These are phyloP conservation scores for Uria lomvia DNA, from an alignment of 2,113 vertebrate species.

Conservation along the genomic window DNA sequence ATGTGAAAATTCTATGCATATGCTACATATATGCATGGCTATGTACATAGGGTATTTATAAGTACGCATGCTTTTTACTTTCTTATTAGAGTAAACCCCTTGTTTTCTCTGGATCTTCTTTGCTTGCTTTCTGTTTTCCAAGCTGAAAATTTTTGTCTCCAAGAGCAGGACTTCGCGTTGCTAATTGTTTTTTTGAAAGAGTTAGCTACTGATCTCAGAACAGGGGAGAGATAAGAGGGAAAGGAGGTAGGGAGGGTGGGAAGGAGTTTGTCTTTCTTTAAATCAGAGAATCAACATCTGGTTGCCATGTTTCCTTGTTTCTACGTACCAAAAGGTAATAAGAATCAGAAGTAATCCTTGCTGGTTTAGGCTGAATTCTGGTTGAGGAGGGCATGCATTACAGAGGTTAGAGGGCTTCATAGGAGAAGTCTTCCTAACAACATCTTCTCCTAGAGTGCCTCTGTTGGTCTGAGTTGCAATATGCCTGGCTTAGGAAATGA, in stretches of 20 bases:
- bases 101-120: not conserved
- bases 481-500: not conserved
- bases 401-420: not conserved
- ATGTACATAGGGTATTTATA: not conserved
- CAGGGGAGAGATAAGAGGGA: not conserved
- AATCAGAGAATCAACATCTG: not conserved
- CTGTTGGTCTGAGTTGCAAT: not conserved
- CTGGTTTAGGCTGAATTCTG: not conserved
- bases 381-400: accelerated
- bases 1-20: not conserved
- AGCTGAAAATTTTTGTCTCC: not conserved
- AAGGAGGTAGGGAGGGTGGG: not conserved
- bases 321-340: not conserved
- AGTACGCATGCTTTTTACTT: not conserved
- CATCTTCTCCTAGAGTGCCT: not conserved
- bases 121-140: not conserved
- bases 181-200: not conserved
- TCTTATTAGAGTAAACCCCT: not conserved
- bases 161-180: not conserved
- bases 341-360: not conserved
- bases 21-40: not conserved
- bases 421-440: not conserved
- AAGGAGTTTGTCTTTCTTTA: not conserved
- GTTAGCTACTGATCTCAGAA: not conserved
- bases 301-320: not conserved